phyloP scores from a whole-genome alignment of 2,888 invertebrate genomes.

The Drosophila sordidula region DNA sequence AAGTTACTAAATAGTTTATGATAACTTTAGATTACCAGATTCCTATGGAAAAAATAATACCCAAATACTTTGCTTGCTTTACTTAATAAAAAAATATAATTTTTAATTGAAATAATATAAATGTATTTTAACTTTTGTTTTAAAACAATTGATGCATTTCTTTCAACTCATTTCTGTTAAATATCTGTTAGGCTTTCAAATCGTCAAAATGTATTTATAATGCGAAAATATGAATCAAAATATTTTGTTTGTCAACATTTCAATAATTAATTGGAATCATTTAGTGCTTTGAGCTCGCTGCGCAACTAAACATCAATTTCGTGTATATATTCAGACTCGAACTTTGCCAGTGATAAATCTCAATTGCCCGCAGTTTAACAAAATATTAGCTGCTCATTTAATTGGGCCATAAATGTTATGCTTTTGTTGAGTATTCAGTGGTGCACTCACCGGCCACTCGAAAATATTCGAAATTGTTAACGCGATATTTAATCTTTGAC shows the following conservation, averaged over 20 bases:
- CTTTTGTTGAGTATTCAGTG: conserved; percentile 7
- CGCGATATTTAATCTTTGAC: conserved; percentile 50
- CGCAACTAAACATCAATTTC: background rate
- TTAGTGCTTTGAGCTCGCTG: background rate
- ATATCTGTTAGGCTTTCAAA: background rate
- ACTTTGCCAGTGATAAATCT: background rate
- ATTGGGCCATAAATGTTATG: conserved; percentile 9
- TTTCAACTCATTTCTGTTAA: no score
- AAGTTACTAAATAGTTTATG: no score
- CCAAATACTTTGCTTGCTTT: no score
- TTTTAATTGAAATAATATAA: no score
- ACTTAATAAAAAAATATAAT: no score
- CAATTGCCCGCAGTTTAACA: background rate
- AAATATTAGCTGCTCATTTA: conserved; percentile 24
- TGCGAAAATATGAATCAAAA: background rate
- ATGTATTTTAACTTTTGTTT: no score
- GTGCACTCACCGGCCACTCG: conserved; percentile 13
- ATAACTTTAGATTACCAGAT: no score
- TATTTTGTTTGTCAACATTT: background rate
- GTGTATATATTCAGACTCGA: background rate
- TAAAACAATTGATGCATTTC: no score
- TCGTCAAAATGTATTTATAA: background rate
- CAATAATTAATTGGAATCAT: background rate
- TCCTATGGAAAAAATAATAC: no score
- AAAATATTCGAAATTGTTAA: conserved; percentile 32